A percentile compares a stretch with the other conserved stretches of the same genome.
These are phyloP conservation scores for Hippocampus zosterae DNA, from an alignment of 2,113 vertebrate species.

Conservation along the genomic window DNA sequence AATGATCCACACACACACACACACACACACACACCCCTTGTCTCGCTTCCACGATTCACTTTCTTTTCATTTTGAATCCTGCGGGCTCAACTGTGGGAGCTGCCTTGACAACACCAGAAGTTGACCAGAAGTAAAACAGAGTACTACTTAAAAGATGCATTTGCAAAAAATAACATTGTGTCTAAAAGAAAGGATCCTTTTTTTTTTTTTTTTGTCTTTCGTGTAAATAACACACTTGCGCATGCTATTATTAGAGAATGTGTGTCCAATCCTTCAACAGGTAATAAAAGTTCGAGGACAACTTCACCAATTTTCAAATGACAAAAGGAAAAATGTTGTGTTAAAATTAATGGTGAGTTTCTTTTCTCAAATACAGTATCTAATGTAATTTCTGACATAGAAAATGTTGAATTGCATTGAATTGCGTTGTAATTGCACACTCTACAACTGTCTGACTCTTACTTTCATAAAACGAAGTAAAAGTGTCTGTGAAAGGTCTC, in stretches of 20 bases:
- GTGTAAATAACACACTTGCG: neutral
- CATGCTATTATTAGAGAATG: neutral
- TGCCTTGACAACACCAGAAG: neutral
- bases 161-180: neutral
- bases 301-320: neutral
- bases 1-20: constrained; percentile 73
- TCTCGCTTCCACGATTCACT: constrained; percentile 16
- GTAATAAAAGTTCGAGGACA: neutral
- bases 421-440: neutral
- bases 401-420: neutral
- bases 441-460: neutral
- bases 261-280: neutral
- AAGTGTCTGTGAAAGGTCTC: neutral
- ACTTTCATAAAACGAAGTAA: neutral
- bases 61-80: neutral
- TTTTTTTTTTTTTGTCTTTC: too few species aligned
- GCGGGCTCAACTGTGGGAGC: neutral
- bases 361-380: neutral
- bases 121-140: neutral
- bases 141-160: neutral
- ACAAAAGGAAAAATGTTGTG: neutral
- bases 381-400: neutral
- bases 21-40: constrained; percentile 62
- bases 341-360: neutral
- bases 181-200: neutral